Evolutionary conservation across 2,113 vertebrate genomes (phyloP), one percentile per base, ranked within the genome.

Genomic region (Actinemys pallida): DNA sequence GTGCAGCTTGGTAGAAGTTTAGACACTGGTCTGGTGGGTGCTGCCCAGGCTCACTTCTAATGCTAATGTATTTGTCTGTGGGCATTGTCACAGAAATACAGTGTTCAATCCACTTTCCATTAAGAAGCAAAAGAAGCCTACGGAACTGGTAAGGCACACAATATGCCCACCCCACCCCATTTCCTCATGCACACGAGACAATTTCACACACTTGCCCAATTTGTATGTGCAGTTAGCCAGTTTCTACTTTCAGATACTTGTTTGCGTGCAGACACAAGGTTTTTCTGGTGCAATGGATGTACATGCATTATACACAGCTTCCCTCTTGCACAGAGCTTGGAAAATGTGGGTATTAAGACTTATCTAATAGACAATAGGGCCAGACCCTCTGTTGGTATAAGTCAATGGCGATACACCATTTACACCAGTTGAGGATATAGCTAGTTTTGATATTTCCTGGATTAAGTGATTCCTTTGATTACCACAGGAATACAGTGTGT

Each of bases 281-380:
- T 2, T 8, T 29, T 19, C 57, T 88, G 25, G 65, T 78, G 1
- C 14, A 78, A 27, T 1, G 72, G n/a, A 8, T 78, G 52, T 35
- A 35, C 42, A 81, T 57, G 7, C 83, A 14, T 84, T 78, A 20
- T 29, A 29, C 29, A 35, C 47, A 35, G 25, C 13, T 47, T 13
- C 42, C 24, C 42, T 1, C 69, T 1, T 1, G 35, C 69, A 54
- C 10, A 25, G 4, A n/a, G 12, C 2, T n/a, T 0, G 0, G 22
- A 79, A 86, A n/a, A 87, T n/a, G 42, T 57, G 8, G 10, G 35
- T n/a, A 72, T 83, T 91, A 27, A 90, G 91, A 59, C 86, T 49
- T 88, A 54, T 76, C 75, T 87, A 69, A 42, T 49, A 27, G 42
- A 45, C 45, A 80, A 76, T 8, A 49, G 31, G 65, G 90, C 85